Evolutionary conservation across 2,113 vertebrate species (phyloP), one percentile per base, ranked within the genome.

Genomic region (Condylura cristata): DNA sequence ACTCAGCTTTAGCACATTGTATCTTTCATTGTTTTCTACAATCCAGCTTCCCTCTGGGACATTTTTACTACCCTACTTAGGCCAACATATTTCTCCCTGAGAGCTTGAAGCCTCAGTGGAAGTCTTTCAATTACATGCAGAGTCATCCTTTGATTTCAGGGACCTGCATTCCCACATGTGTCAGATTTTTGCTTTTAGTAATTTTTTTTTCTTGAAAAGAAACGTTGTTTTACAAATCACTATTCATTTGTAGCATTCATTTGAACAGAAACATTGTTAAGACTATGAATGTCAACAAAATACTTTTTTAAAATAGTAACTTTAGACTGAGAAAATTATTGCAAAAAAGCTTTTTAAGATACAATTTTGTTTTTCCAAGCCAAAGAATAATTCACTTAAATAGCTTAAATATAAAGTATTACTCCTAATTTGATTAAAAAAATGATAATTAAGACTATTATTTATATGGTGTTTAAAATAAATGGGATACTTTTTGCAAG

Each of bases 401-500:
- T 28, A 44, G 17, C 46, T 79, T 86, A 93, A 85, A 79, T 46
- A 75, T 37, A 81, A 72, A 65, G 1, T 80, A 14, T 87, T 76
- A 87, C 18, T 46, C 14, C 30, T 81, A 70, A 92, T 85, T 91
- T 90, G 32, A 92, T 90, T n/a, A 34, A 37, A 92, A 87, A 89
- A 89, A 86, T 26, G 41, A 63, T 68, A 79, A 91, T 95, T 66
- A 58, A 66, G n/a, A 74, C 56, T 95, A 90, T 74, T 81, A 82
- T 48, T 92, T 86, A 70, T 20, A 7, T 90, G 51, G n/a, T 63
- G 0, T 92, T 94, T 88, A 93, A 94, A 89, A 95, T 51, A 79
- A 89, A 60, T 22, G 16, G 58, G 39, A 83, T 46, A 2, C 6
- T 58, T 89, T 84, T 78, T 58, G 72, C 7, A 82, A 51, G 39